phyloP scores from a whole-genome alignment of 1,140 invertebrate genomes.

The Hermetia illucens region DNA sequence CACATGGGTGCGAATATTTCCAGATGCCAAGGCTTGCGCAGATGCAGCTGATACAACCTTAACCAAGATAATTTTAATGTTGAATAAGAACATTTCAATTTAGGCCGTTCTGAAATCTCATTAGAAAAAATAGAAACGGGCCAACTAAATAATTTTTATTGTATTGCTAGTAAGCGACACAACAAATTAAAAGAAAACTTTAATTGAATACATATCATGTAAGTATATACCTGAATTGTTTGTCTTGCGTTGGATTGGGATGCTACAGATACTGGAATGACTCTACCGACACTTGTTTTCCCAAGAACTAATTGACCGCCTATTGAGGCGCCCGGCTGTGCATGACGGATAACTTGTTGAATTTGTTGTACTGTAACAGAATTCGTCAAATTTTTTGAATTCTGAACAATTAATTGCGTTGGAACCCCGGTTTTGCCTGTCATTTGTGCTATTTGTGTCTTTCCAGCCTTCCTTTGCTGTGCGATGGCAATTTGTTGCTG shows the following conservation, averaged over 20 bases:
- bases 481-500: conserved; percentile 47
- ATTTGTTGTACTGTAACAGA: conserved; percentile 63
- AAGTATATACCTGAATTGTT: conserved; percentile 24
- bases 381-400: conserved; percentile 41
- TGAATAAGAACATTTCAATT: neutral
- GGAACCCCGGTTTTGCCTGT: conserved; percentile 20
- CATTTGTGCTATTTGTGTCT: conserved; percentile 43
- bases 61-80: neutral
- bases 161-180: neutral
- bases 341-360: conserved; percentile 58
- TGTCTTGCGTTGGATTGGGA: conserved; percentile 25
- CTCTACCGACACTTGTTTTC: conserved; percentile 26
- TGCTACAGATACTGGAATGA: conserved; percentile 28
- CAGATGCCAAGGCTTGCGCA: conserved; percentile 30
- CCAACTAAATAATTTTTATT: neutral
- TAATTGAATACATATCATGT: too few relatives aligned
- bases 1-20: conserved; percentile 29
- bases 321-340: conserved; percentile 23
- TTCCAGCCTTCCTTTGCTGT: conserved; percentile 43
- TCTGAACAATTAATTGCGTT: conserved; percentile 26
- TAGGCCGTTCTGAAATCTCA: too few relatives aligned
- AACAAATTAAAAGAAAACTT: conserved; percentile 1
- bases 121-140: too few relatives aligned
- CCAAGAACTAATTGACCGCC: conserved; percentile 21
- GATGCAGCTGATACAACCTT: conserved; percentile 36